Base-by-base conservation (phyloP, 2,113 vertebrate genomes). In the Oncorhynchus gorbuscha region DNA sequence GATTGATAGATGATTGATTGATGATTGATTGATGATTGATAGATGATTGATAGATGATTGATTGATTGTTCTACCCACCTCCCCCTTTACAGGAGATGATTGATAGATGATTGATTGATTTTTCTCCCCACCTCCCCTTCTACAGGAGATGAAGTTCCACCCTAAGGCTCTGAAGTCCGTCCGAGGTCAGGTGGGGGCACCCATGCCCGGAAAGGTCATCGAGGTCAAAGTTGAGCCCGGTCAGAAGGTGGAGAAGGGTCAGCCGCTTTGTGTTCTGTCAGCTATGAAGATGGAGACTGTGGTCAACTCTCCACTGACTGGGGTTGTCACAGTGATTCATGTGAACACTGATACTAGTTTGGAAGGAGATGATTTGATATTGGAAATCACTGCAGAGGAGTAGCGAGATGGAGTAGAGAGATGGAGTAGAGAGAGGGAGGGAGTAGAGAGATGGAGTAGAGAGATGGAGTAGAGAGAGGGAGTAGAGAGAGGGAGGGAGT, bases 271-370 rank as follows among this genome's bases (percentile, higher is more conserved):
- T 30, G 95, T 97, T 76, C 94, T 98, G 71, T 97, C 95, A 0
- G 96, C 97, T 83, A 97, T 98, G 97, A 98, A 97, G 93, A 97
- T 98, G 97, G 97, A 98, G 91, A 98, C 91, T 0, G 95, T 97
- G 88, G 96, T 98, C 80, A 98, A 96, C 82, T 95, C 95, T 0
- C 96, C 97, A 0, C 0, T 95, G 79, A 81, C 92, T 0, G 97
- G 97, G 14, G 96, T 93, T 0, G 32, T 97, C 59, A 24, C 7
- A 82, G 84, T 83, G 8, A 90, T 98, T 59, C 92, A 97, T 0
- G 93, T 95, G n/a, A 89, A 89, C 5, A 24, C 81, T 0, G 95
- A 96, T 67, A 81, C 93, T 91, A 95, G 93, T 73, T 90, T 98
- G 85, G 96, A 98, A 82, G 97, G 96, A 1, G 96, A 97, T 0